Base-by-base conservation (phyloP, 1,140 invertebrate species). In the Ceratosolen fusciceps region DNA sequence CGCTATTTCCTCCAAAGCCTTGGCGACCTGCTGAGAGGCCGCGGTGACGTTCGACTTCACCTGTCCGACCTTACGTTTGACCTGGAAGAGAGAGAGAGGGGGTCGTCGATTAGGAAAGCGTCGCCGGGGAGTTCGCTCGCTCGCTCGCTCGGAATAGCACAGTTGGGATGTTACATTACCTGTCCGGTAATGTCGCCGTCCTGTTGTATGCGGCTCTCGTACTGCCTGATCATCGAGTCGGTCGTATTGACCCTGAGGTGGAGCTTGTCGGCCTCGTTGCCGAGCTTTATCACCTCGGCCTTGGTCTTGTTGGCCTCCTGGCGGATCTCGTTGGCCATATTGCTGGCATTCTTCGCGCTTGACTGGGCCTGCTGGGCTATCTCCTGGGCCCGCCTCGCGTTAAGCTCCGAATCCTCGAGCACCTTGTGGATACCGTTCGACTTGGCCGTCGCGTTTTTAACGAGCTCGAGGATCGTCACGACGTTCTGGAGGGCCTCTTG, bases 21-120 rank as follows among this genome's bases (percentile, higher is more conserved):
- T 95, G 14, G 93, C 90, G 0, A 98, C 96, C 90, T 96, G 95
- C 78, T 94, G 93, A 52, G 94, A 93, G 0, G 96, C 96, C 82
- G 95, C 93, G 62, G 92, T 90, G 0, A 96, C 95, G 79, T 95
- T 94, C 24, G 93, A 95, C 86, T 96, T 96, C 1, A 97, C 96
- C 91, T 96, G 93, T 49, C 96, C 96, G 21, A 98, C 97, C 93
- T 96, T 92, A 82, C 92, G 91, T 82, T 94, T 91, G 3, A 93
- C 93, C 92, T 94, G 83, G 80, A n/a, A 37, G 2, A n/a, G n/a
- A n/a, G n/a, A n/a, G n/a, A n/a, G n/a, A n/a, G n/a, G n/a, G n/a
- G n/a, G n/a, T n/a, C n/a, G n/a, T n/a, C n/a, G n/a, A n/a, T n/a
- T n/a, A n/a, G n/a, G n/a, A n/a, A n/a, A n/a, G n/a, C n/a, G n/a